Conservation (phyloP, 2,888 invertebrate genomes). For the Leptothorax acervorum region DNA sequence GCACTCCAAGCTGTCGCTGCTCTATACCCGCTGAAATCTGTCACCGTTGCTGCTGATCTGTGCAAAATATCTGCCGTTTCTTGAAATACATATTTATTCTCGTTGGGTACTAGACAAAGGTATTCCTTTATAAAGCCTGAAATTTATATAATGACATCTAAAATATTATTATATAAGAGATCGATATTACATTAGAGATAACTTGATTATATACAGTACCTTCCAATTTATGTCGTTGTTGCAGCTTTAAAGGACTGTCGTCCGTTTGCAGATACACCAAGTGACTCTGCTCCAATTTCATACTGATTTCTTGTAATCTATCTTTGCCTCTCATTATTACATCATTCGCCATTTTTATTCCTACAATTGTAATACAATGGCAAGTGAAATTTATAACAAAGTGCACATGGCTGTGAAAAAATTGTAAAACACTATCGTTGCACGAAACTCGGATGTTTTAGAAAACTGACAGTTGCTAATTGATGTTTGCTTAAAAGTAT, state of each 20-base stretch:
- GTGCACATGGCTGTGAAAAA: neutral
- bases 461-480: neutral
- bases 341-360: constrained; percentile 80
- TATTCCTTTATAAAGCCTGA: constrained; percentile 91
- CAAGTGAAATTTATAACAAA: neutral
- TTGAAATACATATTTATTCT: constrained; percentile 91
- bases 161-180: neutral
- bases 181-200: neutral
- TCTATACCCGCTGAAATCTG: constrained; percentile 93
- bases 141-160: constrained; percentile 10
- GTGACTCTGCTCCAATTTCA: constrained; percentile 91
- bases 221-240: constrained; percentile 92
- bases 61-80: constrained; percentile 92
- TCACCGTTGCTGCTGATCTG: constrained; percentile 89
- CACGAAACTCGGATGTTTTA: neutral
- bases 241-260: constrained; percentile 92
- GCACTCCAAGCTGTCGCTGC: constrained; percentile 94
- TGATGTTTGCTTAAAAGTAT: neutral
- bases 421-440: neutral
- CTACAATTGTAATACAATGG: constrained; percentile 50
- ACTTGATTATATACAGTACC: constrained; percentile 86
- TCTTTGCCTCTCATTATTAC: constrained; percentile 83
- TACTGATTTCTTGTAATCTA: constrained; percentile 89
- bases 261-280: constrained; percentile 93
- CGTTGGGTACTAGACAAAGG: constrained; percentile 92